Conservation (phyloP, 1,140 invertebrate species). For the Agraylea sexmaculata region DNA sequence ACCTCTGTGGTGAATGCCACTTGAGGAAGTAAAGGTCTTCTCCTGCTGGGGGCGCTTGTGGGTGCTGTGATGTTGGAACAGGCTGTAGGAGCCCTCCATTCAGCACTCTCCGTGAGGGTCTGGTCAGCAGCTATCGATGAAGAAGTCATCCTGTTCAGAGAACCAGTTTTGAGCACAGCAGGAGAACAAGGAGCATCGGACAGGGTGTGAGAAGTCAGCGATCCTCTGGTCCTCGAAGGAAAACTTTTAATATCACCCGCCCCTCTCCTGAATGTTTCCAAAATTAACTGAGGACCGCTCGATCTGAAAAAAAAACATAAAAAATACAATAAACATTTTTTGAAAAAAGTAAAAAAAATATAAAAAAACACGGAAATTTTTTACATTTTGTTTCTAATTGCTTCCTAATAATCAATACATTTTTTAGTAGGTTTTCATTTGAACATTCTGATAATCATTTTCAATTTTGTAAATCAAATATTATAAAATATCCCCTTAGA, state of each 20-base stretch:
- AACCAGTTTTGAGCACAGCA: background rate
- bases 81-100: conserved; percentile 39
- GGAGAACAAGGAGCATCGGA: conserved; percentile 21
- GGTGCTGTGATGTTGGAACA: conserved; percentile 31
- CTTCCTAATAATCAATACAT: too few species aligned
- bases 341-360: too few species aligned
- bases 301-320: conserved; percentile 41
- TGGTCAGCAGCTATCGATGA: conserved; percentile 17
- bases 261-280: conserved; percentile 65
- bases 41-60: conserved; percentile 40
- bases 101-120: conserved; percentile 20
- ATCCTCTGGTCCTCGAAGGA: conserved; percentile 26
- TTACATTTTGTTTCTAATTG: too few species aligned
- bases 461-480: too few species aligned
- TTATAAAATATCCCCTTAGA: too few species aligned
- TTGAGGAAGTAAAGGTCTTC: conserved; percentile 58
- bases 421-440: too few species aligned
- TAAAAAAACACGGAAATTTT: too few species aligned
- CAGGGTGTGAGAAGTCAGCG: conserved; percentile 27
- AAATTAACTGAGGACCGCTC: conserved; percentile 52
- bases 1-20: conserved; percentile 78
- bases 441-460: too few species aligned
- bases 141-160: conserved; percentile 24
- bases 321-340: conserved; percentile 4
- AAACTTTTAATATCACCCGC: conserved; percentile 38